Percentiles rank a stretch among this genome's conserved stretches.
phyloP scores from a whole-genome alignment of 2,888 invertebrate genomes.

The Ectobius pallidus region DNA sequence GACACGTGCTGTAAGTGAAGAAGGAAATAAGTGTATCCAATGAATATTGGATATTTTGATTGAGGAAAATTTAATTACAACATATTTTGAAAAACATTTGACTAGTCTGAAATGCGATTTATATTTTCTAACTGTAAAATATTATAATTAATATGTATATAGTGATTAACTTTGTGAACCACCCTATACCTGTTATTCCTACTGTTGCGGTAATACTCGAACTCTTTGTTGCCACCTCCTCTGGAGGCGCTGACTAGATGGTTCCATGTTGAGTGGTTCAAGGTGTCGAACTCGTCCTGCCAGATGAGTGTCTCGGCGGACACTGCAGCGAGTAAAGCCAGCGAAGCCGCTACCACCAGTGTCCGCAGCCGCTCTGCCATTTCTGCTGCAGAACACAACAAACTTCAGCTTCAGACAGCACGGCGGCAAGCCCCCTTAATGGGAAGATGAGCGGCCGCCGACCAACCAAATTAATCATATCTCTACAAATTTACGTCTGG shows the following conservation, averaged over 20 bases:
- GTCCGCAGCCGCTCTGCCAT: slow-evolving; percentile 15
- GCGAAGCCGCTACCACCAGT: not conserved
- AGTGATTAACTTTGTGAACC: not conserved
- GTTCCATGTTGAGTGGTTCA: slow-evolving; percentile 44
- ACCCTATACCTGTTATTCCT: slow-evolving; percentile 44
- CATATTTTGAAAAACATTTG: too few relatives aligned
- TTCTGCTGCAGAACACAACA: slow-evolving; percentile 10
- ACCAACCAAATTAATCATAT: not conserved
- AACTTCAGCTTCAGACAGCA: not conserved
- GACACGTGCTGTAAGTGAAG: too few relatives aligned
- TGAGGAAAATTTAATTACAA: too few relatives aligned
- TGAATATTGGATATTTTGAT: too few relatives aligned
- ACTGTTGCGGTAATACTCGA: slow-evolving; percentile 46
- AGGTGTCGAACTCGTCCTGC: slow-evolving; percentile 45
- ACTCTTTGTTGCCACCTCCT: slow-evolving; percentile 46
- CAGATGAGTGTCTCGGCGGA: slow-evolving; percentile 40
- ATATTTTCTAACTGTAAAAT: too few relatives aligned
- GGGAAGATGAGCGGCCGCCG: not conserved
- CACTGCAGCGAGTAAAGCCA: not conserved
- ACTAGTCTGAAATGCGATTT: too few relatives aligned
- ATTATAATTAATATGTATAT: too few relatives aligned
- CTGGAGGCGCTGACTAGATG: slow-evolving; percentile 45
- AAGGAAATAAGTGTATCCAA: too few relatives aligned
- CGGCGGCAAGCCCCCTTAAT: too few relatives aligned
- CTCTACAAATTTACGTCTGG: not conserved